phyloP scores from a whole-genome alignment of 2,888 invertebrate genomes.

The Acheta domesticus region DNA sequence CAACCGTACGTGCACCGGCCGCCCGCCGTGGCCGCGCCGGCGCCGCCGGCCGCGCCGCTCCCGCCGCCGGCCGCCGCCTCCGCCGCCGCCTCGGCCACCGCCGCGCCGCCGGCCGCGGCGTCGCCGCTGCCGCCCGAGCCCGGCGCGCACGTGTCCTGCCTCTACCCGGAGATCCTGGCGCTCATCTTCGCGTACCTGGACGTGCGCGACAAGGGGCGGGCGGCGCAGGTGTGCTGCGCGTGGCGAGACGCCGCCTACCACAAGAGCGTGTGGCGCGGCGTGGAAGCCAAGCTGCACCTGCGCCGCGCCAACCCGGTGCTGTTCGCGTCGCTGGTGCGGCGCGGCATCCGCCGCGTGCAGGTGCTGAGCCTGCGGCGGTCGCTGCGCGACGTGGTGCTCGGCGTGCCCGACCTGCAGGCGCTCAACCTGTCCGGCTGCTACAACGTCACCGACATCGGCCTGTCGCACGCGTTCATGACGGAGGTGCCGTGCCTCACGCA shows the following conservation, averaged over 20 bases:
- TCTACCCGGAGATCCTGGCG: constrained; percentile 89
- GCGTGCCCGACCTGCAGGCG: constrained; percentile 81
- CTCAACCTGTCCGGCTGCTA: constrained; percentile 90
- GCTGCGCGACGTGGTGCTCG: constrained; percentile 78
- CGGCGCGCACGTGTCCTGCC: constrained; percentile 75
- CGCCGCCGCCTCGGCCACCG: constrained; percentile 44
- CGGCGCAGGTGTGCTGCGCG: constrained; percentile 81
- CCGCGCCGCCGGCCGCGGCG: constrained; percentile 45
- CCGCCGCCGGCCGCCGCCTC: constrained; percentile 40
- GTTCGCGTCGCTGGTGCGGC: constrained; percentile 78
- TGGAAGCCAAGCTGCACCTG: constrained; percentile 86
- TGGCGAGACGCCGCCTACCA: constrained; percentile 93
- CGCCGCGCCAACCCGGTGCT: constrained; percentile 77
- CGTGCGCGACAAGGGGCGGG: constrained; percentile 83
- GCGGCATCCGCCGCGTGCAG: constrained; percentile 86
- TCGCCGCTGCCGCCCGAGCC: constrained; percentile 49
- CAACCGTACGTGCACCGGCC: constrained; percentile 45
- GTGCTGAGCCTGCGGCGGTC: constrained; percentile 80
- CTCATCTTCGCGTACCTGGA: constrained; percentile 88
- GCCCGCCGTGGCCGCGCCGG: constrained; percentile 55
- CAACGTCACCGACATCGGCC: constrained; percentile 82
- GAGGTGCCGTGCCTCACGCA: constrained; percentile 73
- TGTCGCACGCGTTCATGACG: constrained; percentile 76
- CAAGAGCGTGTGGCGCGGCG: constrained; percentile 90
- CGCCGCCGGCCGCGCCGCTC: constrained; percentile 59